Evolutionary conservation across 2,113 vertebrate species (phyloP).

Genomic region (Hippocampus comes): DNA sequence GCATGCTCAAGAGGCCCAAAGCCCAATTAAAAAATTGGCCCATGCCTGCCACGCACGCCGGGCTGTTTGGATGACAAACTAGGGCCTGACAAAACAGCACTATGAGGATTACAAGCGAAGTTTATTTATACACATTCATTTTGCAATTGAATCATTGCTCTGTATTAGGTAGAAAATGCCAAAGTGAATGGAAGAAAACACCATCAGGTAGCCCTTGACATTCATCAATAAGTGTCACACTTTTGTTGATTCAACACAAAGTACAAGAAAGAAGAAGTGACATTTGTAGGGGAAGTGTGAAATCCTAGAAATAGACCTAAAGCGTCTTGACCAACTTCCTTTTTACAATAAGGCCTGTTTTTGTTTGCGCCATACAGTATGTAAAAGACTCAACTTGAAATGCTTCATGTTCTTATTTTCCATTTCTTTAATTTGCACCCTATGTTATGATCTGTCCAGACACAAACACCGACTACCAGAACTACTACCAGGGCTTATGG

Average conservation of each 20-base stretch:
- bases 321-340: slow-evolving; percentile 39
- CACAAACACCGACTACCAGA: slow-evolving; percentile 84
- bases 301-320: slow-evolving; percentile 52
- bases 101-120: neutral
- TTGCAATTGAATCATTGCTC: neutral
- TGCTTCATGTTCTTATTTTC: neutral
- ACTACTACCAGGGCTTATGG: slow-evolving; percentile 93
- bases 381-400: slow-evolving; percentile 2
- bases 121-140: neutral
- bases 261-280: slow-evolving; percentile 29
- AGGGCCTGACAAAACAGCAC: neutral
- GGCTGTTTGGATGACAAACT: neutral
- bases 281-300: slow-evolving; percentile 35
- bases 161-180: slow-evolving; percentile 1
- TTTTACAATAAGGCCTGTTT: slow-evolving; percentile 16
- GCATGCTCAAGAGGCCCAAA: neutral
- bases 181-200: neutral
- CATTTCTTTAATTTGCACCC: too few relatives aligned
- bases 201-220: neutral
- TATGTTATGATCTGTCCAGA: slow-evolving; percentile 45
- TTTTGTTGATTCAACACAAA: neutral
- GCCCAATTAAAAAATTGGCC: slow-evolving; percentile 4
- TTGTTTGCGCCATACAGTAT: neutral
- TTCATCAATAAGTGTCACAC: neutral
- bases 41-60: neutral